These are phyloP conservation scores for Thymelicus sylvestris DNA, from an alignment of 2,888 invertebrate genomes.

Conservation along the genomic window DNA sequence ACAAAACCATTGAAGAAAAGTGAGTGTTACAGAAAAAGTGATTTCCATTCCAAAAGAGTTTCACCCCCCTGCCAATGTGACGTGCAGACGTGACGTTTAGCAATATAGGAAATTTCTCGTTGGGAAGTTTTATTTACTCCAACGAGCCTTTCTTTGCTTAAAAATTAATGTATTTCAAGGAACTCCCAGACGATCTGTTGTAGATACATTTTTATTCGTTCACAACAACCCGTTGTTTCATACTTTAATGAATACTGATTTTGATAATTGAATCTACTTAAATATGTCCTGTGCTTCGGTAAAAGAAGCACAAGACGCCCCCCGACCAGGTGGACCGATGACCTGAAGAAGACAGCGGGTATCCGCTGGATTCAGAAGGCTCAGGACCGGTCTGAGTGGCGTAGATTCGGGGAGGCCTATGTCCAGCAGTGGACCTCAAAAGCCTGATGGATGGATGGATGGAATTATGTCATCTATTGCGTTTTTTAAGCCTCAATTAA, in stretches of 20 bases:
- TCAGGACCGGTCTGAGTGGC: too few relatives aligned
- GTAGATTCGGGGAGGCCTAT: too few relatives aligned
- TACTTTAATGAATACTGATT: not conserved
- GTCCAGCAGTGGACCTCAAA: too few relatives aligned
- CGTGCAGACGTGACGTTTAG: constrained; percentile 27
- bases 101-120: constrained; percentile 37
- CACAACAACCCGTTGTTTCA: not conserved
- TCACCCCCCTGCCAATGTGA: not conserved
- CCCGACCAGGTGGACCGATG: too few relatives aligned
- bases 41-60: constrained; percentile 1
- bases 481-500: too few relatives aligned
- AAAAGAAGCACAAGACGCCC: too few relatives aligned
- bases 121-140: constrained; percentile 43
- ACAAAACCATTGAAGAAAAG: not conserved
- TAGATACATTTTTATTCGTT: not conserved
- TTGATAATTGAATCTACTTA: not conserved
- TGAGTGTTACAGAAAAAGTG: not conserved
- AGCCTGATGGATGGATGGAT: too few relatives aligned
- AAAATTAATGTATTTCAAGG: constrained; percentile 40
- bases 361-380: too few relatives aligned
- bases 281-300: too few relatives aligned
- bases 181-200: constrained; percentile 13
- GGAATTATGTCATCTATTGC: too few relatives aligned
- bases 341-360: too few relatives aligned
- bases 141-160: constrained; percentile 40